These are phyloP conservation scores for Tragelaphus scriptus DNA, from an alignment of 2,113 vertebrate genomes.

Conservation along the genomic window DNA sequence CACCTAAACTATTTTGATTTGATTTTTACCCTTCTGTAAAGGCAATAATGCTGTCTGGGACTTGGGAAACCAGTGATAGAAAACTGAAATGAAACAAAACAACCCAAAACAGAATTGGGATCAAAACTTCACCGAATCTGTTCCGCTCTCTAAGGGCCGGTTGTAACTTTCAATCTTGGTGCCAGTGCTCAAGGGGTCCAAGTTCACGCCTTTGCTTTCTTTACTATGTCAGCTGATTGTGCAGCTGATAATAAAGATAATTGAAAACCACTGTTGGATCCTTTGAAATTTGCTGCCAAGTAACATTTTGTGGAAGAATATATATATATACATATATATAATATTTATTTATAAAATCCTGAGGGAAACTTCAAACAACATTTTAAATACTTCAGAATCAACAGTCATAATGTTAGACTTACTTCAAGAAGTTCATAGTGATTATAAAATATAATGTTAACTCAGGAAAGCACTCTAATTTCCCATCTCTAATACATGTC, in stretches of 20 bases:
- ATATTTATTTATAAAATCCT: neutral
- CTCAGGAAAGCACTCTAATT: neutral
- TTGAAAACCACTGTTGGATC: slow-evolving; percentile 52
- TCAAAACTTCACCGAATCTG: slow-evolving; percentile 16
- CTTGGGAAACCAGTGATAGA: slow-evolving; percentile 19
- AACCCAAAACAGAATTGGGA: neutral
- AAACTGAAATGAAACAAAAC: slow-evolving; percentile 29
- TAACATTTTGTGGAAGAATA: slow-evolving; percentile 27
- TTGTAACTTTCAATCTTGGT: slow-evolving; percentile 68
- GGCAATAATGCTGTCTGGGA: neutral
- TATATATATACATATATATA: neutral
- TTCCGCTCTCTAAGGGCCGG: slow-evolving; percentile 35
- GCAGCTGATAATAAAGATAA: slow-evolving; percentile 45
- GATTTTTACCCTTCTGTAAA: slow-evolving; percentile 3
- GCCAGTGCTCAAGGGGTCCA: slow-evolving; percentile 6
- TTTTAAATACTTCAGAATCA: slow-evolving; percentile 25
- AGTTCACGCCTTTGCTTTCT: slow-evolving; percentile 40
- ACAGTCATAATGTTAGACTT: neutral
- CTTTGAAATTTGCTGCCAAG: slow-evolving; percentile 52
- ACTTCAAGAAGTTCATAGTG: neutral
- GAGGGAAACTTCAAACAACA: slow-evolving; percentile 36
- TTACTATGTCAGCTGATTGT: slow-evolving; percentile 44
- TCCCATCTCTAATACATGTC: neutral
- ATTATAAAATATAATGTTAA: slow-evolving; percentile 3
- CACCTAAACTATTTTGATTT: neutral